A percentile compares a stretch with the other conserved stretches of the same genome.
Evolutionary conservation across 2,888 invertebrate genomes (phyloP).

Genomic region (Penaeus monodon): DNA sequence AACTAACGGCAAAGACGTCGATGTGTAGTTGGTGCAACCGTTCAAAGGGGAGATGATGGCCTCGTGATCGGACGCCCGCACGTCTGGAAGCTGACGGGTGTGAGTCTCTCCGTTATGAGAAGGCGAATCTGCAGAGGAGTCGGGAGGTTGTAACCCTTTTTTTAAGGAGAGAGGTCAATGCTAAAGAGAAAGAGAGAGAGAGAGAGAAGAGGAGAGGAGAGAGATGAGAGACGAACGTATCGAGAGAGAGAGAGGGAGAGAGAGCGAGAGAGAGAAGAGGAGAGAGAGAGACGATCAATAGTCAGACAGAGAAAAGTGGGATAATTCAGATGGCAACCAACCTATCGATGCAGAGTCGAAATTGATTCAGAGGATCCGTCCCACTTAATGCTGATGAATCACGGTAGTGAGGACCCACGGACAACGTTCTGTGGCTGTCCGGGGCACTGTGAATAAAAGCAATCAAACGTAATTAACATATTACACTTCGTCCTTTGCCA

Average conservation of each 20-base stretch:
- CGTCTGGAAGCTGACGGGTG: neutral
- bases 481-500: too few relatives aligned
- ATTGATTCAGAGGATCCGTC: conserved; percentile 27
- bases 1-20: conserved; percentile 19
- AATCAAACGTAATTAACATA: too few relatives aligned
- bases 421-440: conserved; percentile 42
- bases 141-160: too few relatives aligned
- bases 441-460: conserved; percentile 18
- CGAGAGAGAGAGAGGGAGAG: too few relatives aligned
- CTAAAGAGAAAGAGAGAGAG: too few relatives aligned
- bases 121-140: conserved; percentile 10
- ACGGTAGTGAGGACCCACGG: conserved; percentile 35
- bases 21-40: conserved; percentile 47
- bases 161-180: too few relatives aligned
- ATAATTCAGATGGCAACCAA: neutral
- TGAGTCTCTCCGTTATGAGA: conserved; percentile 33
- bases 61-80: conserved; percentile 23
- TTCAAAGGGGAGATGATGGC: conserved; percentile 38
- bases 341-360: conserved; percentile 29
- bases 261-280: too few relatives aligned
- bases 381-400: conserved; percentile 33
- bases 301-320: too few relatives aligned
- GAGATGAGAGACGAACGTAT: too few relatives aligned
- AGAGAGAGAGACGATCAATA: too few relatives aligned
- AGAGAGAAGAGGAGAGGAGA: too few relatives aligned